phyloP scores from a whole-genome alignment of 2,113 vertebrate genomes.

The Elgaria multicarinata region DNA sequence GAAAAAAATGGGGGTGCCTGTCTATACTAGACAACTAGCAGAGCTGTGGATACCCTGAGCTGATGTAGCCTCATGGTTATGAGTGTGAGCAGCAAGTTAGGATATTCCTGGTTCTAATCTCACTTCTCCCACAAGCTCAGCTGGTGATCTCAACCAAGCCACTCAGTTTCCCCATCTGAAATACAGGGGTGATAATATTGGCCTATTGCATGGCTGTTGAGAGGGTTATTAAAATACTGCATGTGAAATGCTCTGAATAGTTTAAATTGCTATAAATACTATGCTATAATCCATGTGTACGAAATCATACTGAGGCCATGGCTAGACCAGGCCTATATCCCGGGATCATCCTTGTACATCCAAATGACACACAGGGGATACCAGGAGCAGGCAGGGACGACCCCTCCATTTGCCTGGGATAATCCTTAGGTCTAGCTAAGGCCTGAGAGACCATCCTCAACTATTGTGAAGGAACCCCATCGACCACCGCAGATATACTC shows the following conservation, averaged over 20 bases:
- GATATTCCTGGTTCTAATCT: neutral
- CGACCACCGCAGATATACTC: neutral
- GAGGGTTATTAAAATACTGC: neutral
- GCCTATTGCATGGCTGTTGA: neutral
- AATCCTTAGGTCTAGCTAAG: no score
- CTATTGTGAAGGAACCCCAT: neutral
- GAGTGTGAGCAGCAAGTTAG: neutral
- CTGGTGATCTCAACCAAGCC: neutral
- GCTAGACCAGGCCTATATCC: no score
- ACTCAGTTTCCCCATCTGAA: no score
- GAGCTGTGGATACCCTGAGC: neutral
- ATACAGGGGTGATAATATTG: neutral
- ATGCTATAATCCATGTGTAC: neutral
- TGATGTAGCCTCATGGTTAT: neutral
- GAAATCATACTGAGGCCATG: neutral
- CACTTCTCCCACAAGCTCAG: neutral
- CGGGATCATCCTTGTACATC: no score
- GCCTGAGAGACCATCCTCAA: neutral
- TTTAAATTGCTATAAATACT: neutral
- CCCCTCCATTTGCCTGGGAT: no score
- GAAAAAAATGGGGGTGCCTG: neutral
- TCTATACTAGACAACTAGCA: neutral
- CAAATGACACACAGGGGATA: no score
- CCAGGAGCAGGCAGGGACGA: no score
- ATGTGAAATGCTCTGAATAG: neutral